Conservation (phyloP, 2,888 invertebrate species). For the Mesopsocus fuscifrons region DNA sequence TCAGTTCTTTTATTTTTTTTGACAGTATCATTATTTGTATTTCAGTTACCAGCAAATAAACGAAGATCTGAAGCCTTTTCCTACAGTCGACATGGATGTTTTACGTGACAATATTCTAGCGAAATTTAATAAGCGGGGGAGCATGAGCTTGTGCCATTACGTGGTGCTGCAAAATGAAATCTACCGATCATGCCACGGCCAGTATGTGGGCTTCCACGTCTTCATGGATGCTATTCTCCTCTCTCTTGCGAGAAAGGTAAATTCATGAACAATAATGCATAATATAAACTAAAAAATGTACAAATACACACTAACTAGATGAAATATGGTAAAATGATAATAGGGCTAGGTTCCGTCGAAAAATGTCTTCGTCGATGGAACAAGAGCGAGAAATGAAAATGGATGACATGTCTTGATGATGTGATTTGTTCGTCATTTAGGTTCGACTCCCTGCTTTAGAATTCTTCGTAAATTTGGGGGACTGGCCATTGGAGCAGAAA, state of each 20-base stretch:
- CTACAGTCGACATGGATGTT: conserved; percentile 45
- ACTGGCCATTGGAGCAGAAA: conserved; percentile 68
- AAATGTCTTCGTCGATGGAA: too few species aligned
- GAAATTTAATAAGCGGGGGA: conserved; percentile 56
- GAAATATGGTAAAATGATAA: too few species aligned
- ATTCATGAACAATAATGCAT: too few species aligned
- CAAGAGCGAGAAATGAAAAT: too few species aligned
- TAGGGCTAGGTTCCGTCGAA: too few species aligned
- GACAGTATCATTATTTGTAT: too few species aligned
- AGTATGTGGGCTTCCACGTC: conserved; percentile 90
- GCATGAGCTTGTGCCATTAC: conserved; percentile 81
- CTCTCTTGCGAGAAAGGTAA: conserved; percentile 59
- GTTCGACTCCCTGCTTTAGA: conserved; percentile 88
- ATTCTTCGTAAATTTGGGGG: conserved; percentile 81
- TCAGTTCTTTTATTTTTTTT: too few species aligned
- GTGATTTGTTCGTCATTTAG: too few species aligned
- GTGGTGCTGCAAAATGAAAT: conserved; percentile 63
- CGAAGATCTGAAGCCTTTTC: conserved; percentile 48
- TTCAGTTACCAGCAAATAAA: conserved; percentile 35
- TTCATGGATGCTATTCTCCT: conserved; percentile 77
- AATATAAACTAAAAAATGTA: too few species aligned
- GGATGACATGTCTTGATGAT: too few species aligned
- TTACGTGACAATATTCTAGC: conserved; percentile 42
- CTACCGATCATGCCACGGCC: conserved; percentile 77
- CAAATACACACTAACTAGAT: too few species aligned